Evolutionary conservation across 2,888 invertebrate genomes (phyloP).

Genomic region (Netelia fuscicornis): DNA sequence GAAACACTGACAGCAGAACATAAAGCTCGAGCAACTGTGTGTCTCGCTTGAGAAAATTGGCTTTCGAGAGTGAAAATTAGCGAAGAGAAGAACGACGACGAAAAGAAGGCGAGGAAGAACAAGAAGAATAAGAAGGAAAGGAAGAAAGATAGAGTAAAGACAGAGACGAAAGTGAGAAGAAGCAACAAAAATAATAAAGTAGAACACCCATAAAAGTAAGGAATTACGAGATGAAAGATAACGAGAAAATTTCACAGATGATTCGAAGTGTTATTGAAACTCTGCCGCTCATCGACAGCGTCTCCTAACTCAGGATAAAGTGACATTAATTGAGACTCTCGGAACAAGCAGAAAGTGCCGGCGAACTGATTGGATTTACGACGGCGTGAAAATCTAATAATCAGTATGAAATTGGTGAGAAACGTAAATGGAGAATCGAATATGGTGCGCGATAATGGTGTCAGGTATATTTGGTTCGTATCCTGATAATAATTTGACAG

Average conservation of each 20-base stretch:
- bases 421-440: not conserved
- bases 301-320: not conserved
- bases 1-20: slow-evolving; percentile 6
- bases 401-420: not conserved
- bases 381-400: not conserved
- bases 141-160: not conserved
- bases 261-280: not conserved
- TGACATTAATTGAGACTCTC: not conserved
- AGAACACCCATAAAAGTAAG: not conserved
- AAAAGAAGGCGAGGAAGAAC: not conserved
- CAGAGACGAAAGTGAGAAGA: not conserved
- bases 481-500: not conserved
- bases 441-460: not conserved
- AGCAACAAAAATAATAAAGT: not conserved
- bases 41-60: slow-evolving; percentile 50
- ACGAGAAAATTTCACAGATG: not conserved
- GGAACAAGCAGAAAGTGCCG: not conserved
- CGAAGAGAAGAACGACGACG: slow-evolving; percentile 22
- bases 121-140: not conserved
- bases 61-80: slow-evolving; percentile 60
- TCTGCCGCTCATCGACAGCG: not conserved
- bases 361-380: not conserved
- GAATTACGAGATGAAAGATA: not conserved
- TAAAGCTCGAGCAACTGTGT: slow-evolving; percentile 37
- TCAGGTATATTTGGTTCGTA: not conserved